Conservation (phyloP, 2,888 invertebrate species). For the Calameuta pallipes region DNA sequence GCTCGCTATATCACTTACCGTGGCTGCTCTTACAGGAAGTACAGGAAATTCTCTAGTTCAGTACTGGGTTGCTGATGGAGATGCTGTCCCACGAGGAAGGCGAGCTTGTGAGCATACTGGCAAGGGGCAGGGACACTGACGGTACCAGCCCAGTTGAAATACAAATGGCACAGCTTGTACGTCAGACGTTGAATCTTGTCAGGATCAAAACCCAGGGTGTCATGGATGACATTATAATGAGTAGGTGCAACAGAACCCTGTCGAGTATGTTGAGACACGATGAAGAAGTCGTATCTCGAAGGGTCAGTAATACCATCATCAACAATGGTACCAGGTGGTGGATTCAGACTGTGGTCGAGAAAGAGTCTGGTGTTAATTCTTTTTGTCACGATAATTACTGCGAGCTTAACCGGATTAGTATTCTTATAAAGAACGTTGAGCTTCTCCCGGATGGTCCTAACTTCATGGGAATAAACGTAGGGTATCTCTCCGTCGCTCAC, state of each 20-base stretch:
- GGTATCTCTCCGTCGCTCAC: slow-evolving; percentile 93
- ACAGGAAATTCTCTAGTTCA: slow-evolving; percentile 73
- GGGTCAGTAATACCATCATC: slow-evolving; percentile 88
- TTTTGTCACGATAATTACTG: slow-evolving; percentile 90
- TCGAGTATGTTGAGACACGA: slow-evolving; percentile 86
- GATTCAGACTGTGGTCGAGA: slow-evolving; percentile 70
- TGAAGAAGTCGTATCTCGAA: slow-evolving; percentile 86
- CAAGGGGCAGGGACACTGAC: slow-evolving; percentile 87
- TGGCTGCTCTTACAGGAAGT: slow-evolving; percentile 72
- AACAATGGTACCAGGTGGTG: slow-evolving; percentile 87
- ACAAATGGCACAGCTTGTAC: slow-evolving; percentile 89
- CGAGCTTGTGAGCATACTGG: slow-evolving; percentile 94
- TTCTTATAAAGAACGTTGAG: slow-evolving; percentile 70
- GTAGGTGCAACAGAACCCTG: slow-evolving; percentile 95
- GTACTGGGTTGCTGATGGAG: slow-evolving; percentile 76
- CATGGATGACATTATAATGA: slow-evolving; percentile 86
- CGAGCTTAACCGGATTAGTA: slow-evolving; percentile 66
- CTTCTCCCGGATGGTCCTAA: slow-evolving; percentile 70
- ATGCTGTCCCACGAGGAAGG: slow-evolving; percentile 86
- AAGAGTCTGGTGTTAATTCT: slow-evolving; percentile 87
- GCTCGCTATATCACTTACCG: no score
- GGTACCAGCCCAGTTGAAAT: slow-evolving; percentile 90
- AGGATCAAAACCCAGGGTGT: slow-evolving; percentile 75
- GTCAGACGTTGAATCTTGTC: slow-evolving; percentile 85
- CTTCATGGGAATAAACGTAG: slow-evolving; percentile 82